Evolutionary conservation across 2,888 invertebrate species (phyloP).

Genomic region (Lochmaea capreae): DNA sequence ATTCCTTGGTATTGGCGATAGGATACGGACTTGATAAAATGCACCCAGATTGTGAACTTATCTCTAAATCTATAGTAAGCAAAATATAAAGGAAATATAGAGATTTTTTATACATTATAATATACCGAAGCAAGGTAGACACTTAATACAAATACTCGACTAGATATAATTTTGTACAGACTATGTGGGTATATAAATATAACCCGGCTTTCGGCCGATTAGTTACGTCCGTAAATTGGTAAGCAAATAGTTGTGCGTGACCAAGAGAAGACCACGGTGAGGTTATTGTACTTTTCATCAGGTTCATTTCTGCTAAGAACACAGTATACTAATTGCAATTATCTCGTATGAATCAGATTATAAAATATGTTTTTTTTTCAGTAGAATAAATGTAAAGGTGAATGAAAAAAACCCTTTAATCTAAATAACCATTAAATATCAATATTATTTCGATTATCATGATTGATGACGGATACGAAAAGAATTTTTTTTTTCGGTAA

Average conservation of each 20-base stretch:
- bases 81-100: too few relatives aligned
- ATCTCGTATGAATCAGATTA: background rate
- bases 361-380: background rate
- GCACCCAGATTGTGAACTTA: too few relatives aligned
- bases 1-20: too few relatives aligned
- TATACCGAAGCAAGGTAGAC: too few relatives aligned
- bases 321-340: constrained; percentile 24
- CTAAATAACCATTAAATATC: background rate
- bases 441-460: too few relatives aligned
- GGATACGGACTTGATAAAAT: too few relatives aligned
- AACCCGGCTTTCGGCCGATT: background rate
- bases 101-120: too few relatives aligned
- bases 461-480: too few relatives aligned
- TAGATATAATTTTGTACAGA: background rate
- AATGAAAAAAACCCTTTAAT: background rate
- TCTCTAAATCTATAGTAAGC: too few relatives aligned
- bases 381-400: background rate
- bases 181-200: background rate
- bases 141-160: too few relatives aligned
- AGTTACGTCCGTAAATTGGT: constrained; percentile 18
- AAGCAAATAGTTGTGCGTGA: constrained; percentile 30
- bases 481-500: background rate
- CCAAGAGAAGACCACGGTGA: constrained; percentile 23
- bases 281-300: constrained; percentile 34
- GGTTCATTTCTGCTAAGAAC: constrained; percentile 24